Percentiles rank a stretch among this genome's conserved stretches.
Evolutionary conservation across 2,797 vertebrate genomes (phyloP).

Genomic region (Carapus acus): DNA sequence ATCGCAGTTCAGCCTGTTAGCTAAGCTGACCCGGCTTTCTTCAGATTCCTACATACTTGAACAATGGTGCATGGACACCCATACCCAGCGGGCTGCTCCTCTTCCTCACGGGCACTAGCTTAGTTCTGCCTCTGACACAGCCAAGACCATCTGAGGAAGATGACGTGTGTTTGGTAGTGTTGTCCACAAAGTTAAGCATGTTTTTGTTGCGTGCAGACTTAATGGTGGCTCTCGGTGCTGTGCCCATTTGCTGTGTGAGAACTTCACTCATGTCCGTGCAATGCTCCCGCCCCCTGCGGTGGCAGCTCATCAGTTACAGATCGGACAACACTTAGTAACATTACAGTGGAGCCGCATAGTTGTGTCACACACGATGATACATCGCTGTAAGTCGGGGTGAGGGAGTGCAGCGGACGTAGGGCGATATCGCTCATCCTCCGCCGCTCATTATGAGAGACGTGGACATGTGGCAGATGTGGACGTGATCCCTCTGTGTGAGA

Average conservation of each 20-base stretch:
- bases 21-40: conserved; percentile 37
- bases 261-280: too few species aligned
- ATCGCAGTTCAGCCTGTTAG: conserved; percentile 29
- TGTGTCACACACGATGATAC: conserved; percentile 11
- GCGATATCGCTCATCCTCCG: conserved; percentile 6
- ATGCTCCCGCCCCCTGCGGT: conserved; percentile 4
- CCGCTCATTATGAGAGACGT: background rate
- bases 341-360: conserved; percentile 11
- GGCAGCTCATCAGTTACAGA: conserved; percentile 14
- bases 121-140: conserved; percentile 23
- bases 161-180: conserved; percentile 4
- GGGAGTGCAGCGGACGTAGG: background rate
- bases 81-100: conserved; percentile 17
- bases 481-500: background rate
- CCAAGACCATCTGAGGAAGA: conserved; percentile 26
- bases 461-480: background rate
- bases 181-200: background rate
- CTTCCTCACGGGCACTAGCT: conserved; percentile 16
- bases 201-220: too few species aligned
- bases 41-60: conserved; percentile 46
- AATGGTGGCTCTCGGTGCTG: too few species aligned
- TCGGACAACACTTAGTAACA: background rate
- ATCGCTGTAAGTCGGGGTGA: background rate
- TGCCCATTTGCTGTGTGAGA: too few species aligned
- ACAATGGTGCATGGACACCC: conserved; percentile 27